These are phyloP conservation scores for Mionectes olivaceus DNA, from an alignment of 2,797 vertebrate species.

Conservation along the genomic window DNA sequence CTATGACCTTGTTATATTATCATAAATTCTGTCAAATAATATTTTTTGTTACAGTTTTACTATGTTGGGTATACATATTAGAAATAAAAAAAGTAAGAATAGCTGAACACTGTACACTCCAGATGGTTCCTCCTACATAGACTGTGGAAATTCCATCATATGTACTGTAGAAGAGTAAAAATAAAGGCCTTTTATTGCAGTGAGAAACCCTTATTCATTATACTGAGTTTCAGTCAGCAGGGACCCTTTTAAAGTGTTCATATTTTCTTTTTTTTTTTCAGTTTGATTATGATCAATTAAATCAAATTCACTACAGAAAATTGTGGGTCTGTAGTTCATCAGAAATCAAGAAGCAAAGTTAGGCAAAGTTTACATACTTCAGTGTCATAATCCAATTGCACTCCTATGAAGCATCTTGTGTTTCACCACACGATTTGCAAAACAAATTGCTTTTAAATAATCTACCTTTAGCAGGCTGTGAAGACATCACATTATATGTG, in stretches of 20 bases:
- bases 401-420: background rate
- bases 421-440: background rate
- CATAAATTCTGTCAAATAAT: background rate
- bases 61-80: background rate
- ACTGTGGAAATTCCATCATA: background rate
- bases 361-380: background rate
- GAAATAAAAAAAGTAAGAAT: background rate
- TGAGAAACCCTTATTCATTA: background rate
- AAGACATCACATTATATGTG: background rate
- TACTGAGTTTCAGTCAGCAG: background rate
- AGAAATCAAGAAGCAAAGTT: background rate
- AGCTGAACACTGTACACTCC: background rate
- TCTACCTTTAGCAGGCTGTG: background rate
- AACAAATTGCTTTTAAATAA: background rate
- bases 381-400: background rate
- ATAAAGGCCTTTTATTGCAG: background rate
- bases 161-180: background rate
- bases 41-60: background rate
- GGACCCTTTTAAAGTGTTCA: fast-evolving
- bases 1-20: background rate
- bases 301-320: background rate
- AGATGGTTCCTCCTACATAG: slow-evolving; percentile 28
- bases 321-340: background rate
- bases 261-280: background rate
- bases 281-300: background rate